phyloP scores from a whole-genome alignment of 2,888 invertebrate genomes.

The Zygothrica quintamaculata region DNA sequence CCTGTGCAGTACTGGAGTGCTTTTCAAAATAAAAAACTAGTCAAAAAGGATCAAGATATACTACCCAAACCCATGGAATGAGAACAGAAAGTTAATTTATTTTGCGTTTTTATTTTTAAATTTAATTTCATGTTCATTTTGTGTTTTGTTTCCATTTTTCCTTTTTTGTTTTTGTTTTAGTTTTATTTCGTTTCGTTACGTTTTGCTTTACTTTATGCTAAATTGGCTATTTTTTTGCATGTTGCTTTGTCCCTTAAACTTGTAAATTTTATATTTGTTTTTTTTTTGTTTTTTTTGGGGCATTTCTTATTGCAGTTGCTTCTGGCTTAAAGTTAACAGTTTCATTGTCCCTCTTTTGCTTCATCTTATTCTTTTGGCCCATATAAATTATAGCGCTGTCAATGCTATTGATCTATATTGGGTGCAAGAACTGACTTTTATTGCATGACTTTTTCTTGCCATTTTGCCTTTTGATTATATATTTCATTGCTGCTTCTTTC shows the following conservation, averaged over 20 bases:
- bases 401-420: conserved; percentile 20
- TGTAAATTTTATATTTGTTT: conserved; percentile 58
- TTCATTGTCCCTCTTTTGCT: conserved; percentile 32
- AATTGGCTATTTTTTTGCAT: conserved; percentile 78
- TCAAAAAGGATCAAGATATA: too few relatives aligned
- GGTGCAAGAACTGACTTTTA: conserved; percentile 26
- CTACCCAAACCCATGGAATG: too few relatives aligned
- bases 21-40: not conserved
- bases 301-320: conserved; percentile 27
- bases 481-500: conserved; percentile 17
- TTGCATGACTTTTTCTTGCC: conserved; percentile 5
- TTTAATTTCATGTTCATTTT: conserved; percentile 59
- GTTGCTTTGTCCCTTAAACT: conserved; percentile 72
- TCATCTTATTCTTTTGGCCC: conserved; percentile 24
- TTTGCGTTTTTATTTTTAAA: conserved; percentile 62
- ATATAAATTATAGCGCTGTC: conserved; percentile 21
- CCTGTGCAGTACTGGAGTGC: too few relatives aligned
- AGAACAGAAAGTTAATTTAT: conserved; percentile 6
- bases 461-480: conserved; percentile 40
- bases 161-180: conserved; percentile 40
- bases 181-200: conserved; percentile 31
- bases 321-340: conserved; percentile 68
- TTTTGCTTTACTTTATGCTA: conserved; percentile 69
- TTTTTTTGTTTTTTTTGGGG: too few relatives aligned
- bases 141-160: conserved; percentile 36